Base-by-base conservation (phyloP, 2,888 invertebrate species). In the Cynaeus angustus region DNA sequence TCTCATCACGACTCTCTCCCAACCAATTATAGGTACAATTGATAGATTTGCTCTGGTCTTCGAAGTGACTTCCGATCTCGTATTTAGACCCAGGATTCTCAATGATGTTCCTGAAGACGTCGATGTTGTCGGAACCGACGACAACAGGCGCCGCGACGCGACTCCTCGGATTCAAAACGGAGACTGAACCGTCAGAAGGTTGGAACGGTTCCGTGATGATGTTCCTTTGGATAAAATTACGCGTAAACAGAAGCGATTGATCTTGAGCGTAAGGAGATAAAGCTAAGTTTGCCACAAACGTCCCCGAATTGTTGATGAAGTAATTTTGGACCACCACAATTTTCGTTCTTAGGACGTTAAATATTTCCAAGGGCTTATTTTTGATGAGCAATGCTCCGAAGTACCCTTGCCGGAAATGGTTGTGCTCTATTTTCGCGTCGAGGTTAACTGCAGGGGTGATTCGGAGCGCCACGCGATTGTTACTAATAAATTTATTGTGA, bases 1-100 rank as follows among this genome's bases (percentile, higher is more conserved):
- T 89, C 73, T 91, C 90, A 81, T 94, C 94, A 68, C 89, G 90
- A 0, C 89, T 88, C 72, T 87, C 91, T 3, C 98, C 97, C 78
- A 99, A 89, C 94, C 97, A 99, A 82, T 99, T 99, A 82, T 90
- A 94, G 0, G 96, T 94, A 76, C 97, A 98, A 82, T 98, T 95
- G n/a, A 99, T 92, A 12, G 90, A 87, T 86, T 95, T 93, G 79
- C 97, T 97, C 82, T 98, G 98, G 82, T 98, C 97, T 80, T 94
- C 92, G 12, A 98, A 88, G 80, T 99, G 98, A 0, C 98, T 97
- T 0, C 97, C 97, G 50, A 99, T 92, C 87, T 99, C 99, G 82
- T 97, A 98, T 62, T 91, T 90, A 0, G 98, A 97, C 72, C 92
- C 92, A 0, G 92, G 92, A 85, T 99, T 99, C 68, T 94, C 91